These are phyloP conservation scores for Batillaria attramentaria DNA, from an alignment of 1,140 invertebrate species.

Conservation along the genomic window DNA sequence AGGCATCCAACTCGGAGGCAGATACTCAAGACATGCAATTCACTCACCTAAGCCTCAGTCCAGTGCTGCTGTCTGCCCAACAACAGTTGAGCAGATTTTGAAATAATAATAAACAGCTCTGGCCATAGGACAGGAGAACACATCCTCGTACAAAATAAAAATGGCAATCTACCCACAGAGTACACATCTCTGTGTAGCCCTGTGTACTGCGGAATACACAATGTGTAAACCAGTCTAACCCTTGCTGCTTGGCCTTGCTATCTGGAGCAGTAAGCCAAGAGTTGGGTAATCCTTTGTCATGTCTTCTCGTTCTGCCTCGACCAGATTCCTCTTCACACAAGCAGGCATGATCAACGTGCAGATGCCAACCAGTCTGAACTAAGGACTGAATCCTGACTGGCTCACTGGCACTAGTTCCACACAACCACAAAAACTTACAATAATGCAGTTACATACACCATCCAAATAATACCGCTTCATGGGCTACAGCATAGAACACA, in stretches of 20 bases:
- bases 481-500: too few relatives aligned
- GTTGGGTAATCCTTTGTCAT: neutral
- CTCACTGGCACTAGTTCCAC: neutral
- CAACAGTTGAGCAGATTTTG: too few relatives aligned
- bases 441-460: too few relatives aligned
- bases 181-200: constrained; percentile 29
- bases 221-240: constrained; percentile 14
- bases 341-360: neutral
- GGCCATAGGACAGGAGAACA: too few relatives aligned
- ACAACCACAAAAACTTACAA: too few relatives aligned
- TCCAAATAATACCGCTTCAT: too few relatives aligned
- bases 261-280: neutral
- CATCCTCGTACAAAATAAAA: too few relatives aligned
- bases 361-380: neutral
- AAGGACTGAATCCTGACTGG: neutral
- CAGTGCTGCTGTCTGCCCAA: too few relatives aligned
- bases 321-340: neutral
- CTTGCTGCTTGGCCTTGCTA: neutral
- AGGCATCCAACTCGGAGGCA: too few relatives aligned
- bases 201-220: constrained; percentile 22
- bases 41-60: too few relatives aligned
- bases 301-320: neutral
- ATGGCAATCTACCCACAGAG: constrained; percentile 24
- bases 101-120: too few relatives aligned
- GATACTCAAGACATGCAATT: too few relatives aligned